A percentile compares a stretch with the other conserved stretches of the same genome.
phyloP scores from a whole-genome alignment of 2,797 vertebrate species.

The Phoeniculus purpureus region DNA sequence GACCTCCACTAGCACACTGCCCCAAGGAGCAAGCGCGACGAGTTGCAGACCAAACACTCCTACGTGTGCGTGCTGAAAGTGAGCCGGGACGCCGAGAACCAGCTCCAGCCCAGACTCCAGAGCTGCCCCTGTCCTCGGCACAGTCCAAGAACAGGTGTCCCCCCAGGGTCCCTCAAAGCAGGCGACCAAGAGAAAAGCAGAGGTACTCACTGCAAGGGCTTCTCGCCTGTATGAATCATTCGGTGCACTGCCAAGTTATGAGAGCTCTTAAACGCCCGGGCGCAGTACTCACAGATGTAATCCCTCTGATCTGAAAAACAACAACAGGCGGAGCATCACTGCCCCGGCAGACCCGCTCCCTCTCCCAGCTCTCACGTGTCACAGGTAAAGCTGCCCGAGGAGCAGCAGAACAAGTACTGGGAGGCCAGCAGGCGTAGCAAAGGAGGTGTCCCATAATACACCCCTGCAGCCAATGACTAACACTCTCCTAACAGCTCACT shows the following conservation, averaged over 20 bases:
- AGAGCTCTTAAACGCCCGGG: constrained; percentile 97
- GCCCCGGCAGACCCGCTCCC: background rate
- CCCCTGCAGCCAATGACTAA: background rate
- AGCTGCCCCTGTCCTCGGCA: background rate
- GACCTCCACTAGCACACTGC: background rate
- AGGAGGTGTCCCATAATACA: background rate
- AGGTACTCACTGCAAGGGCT: constrained; percentile 93
- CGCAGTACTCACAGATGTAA: constrained; percentile 98
- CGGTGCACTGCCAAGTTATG: constrained; percentile 97
- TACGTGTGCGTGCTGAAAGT: fast-evolving
- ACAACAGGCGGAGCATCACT: background rate
- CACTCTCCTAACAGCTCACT: background rate
- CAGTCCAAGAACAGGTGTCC: background rate
- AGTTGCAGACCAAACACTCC: background rate
- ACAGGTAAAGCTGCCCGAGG: background rate
- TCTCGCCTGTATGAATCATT: constrained; percentile 99
- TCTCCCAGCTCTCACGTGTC: background rate
- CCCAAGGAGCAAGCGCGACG: background rate
- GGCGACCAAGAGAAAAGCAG: background rate
- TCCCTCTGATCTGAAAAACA: constrained; percentile 91
- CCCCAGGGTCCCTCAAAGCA: background rate
- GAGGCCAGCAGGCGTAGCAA: background rate
- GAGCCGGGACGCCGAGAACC: background rate
- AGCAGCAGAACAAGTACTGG: background rate
- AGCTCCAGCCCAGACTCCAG: background rate